These are phyloP conservation scores for Dynastes maya DNA, from an alignment of 2,888 invertebrate genomes.

Conservation along the genomic window DNA sequence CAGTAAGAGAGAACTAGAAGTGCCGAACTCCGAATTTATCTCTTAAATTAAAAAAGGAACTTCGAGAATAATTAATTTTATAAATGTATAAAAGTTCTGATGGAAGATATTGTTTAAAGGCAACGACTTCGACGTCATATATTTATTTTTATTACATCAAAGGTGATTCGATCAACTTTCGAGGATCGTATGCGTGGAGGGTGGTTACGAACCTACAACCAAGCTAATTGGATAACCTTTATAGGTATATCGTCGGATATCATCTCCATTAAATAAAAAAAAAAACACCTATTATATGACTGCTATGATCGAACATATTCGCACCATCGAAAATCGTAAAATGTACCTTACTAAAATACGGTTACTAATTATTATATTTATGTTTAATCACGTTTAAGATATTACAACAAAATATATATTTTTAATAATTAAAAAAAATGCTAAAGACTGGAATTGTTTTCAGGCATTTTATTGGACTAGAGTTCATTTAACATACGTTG, in stretches of 20 bases:
- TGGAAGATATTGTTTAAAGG: slow-evolving; percentile 60
- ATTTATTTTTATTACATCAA: slow-evolving; percentile 42
- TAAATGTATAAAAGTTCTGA: slow-evolving; percentile 48
- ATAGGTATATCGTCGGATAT: too few relatives aligned
- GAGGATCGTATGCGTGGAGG: background rate
- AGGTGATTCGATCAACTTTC: background rate
- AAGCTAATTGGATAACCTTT: too few relatives aligned
- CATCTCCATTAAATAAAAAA: background rate
- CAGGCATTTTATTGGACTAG: slow-evolving; percentile 67
- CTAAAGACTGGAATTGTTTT: slow-evolving; percentile 63
- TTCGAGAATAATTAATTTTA: slow-evolving; percentile 14
- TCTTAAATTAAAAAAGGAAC: slow-evolving; percentile 62
- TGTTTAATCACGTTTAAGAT: slow-evolving; percentile 21
- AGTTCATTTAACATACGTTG: slow-evolving; percentile 56
- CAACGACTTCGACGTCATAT: slow-evolving; percentile 52
- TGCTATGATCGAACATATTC: slow-evolving; percentile 51
- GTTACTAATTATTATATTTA: slow-evolving; percentile 7
- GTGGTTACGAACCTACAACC: too few relatives aligned
- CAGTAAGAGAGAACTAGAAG: background rate
- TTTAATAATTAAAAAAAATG: slow-evolving; percentile 55
- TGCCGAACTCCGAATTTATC: slow-evolving; percentile 49
- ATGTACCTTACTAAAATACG: slow-evolving; percentile 36
- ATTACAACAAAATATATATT: slow-evolving; percentile 53
- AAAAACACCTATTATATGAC: background rate
- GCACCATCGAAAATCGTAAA: slow-evolving; percentile 44